These are phyloP conservation scores for Coryphaenoides rupestris DNA, from an alignment of 2,113 vertebrate genomes.

Conservation along the genomic window DNA sequence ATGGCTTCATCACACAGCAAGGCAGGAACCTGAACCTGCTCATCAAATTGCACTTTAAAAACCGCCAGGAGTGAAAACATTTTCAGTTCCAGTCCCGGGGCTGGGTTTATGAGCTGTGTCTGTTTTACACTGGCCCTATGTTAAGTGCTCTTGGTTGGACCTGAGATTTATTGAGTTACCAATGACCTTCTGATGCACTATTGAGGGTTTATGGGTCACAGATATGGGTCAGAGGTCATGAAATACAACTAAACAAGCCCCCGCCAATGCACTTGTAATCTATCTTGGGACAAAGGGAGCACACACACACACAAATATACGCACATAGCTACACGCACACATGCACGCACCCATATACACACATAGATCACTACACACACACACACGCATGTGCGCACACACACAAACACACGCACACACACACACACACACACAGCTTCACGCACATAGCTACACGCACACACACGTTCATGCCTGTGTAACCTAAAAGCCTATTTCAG, in stretches of 20 bases:
- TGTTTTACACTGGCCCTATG: constrained; percentile 51
- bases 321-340: neutral
- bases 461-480: neutral
- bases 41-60: constrained; percentile 47
- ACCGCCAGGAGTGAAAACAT: constrained; percentile 34
- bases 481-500: too few relatives aligned
- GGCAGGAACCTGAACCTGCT: constrained; percentile 13
- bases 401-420: neutral
- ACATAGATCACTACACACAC: neutral
- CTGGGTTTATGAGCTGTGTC: constrained; percentile 52
- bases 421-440: neutral
- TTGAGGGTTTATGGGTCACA: constrained; percentile 49
- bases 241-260: constrained; percentile 59
- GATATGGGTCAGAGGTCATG: constrained; percentile 55
- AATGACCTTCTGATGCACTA: constrained; percentile 48
- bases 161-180: constrained; percentile 57
- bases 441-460: too few relatives aligned
- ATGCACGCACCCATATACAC: neutral
- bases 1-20: neutral
- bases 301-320: constrained; percentile 28
- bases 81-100: constrained; percentile 23
- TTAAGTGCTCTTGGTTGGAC: constrained; percentile 41
- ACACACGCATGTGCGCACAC: neutral
- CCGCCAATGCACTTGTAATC: constrained; percentile 33
- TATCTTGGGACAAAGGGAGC: constrained; percentile 20